Conservation (phyloP, 1,140 invertebrate genomes). For the Bombus haemorrhoidalis region DNA sequence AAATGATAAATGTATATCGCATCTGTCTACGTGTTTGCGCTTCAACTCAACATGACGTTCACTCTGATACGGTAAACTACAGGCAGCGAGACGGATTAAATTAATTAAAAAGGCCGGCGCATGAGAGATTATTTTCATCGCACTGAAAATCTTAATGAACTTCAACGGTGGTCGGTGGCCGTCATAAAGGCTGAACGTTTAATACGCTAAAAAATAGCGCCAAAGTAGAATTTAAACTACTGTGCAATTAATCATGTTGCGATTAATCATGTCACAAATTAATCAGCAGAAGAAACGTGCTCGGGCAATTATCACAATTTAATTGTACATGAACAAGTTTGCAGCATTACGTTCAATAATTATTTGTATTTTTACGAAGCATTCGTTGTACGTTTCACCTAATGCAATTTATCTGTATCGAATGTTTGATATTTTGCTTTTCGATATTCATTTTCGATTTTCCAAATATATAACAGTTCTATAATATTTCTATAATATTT, state of each 20-base stretch:
- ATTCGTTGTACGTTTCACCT: too few species aligned
- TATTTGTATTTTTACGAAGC: not conserved
- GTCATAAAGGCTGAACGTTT: slow-evolving; percentile 1
- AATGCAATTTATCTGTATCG: too few species aligned
- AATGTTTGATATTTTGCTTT: not conserved
- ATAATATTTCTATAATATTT: too few species aligned
- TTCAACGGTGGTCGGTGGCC: not conserved
- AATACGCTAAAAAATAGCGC: slow-evolving; percentile 10
- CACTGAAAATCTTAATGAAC: slow-evolving; percentile 25
- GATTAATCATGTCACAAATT: not conserved
- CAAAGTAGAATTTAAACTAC: not conserved
- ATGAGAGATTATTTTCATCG: slow-evolving; percentile 24
- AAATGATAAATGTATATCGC: slow-evolving; percentile 17
- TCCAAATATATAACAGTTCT: too few species aligned
- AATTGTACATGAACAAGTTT: too few species aligned
- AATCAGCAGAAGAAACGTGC: not conserved
- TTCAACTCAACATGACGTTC: not conserved
- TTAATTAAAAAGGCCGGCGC: slow-evolving; percentile 28
- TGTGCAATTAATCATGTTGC: slow-evolving; percentile 12
- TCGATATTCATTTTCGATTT: not conserved
- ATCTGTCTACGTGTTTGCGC: not conserved
- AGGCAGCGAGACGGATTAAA: slow-evolving; percentile 25
- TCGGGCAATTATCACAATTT: not conserved
- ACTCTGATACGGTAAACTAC: not conserved
- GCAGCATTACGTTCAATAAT: too few species aligned